Evolutionary conservation across 2,113 vertebrate species (phyloP).

Genomic region (Strix aluco): DNA sequence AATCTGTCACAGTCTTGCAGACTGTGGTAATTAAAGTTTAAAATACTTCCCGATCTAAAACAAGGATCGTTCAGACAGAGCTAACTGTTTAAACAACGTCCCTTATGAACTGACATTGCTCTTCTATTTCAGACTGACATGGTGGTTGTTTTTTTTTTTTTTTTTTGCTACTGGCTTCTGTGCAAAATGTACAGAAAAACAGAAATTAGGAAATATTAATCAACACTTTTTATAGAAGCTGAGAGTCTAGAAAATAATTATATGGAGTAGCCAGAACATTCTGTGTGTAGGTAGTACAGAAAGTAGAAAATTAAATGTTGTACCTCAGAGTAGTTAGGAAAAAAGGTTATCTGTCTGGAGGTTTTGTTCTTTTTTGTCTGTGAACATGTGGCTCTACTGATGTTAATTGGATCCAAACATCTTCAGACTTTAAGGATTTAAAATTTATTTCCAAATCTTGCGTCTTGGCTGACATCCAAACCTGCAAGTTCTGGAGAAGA

Average conservation of each 20-base stretch:
- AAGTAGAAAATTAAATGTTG: not conserved
- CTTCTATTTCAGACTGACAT: conserved; percentile 40
- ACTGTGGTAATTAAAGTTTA: conserved; percentile 75
- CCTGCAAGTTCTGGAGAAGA: not conserved
- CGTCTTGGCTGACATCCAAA: rapidly evolving
- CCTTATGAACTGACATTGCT: conserved; percentile 37
- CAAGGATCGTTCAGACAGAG: conserved; percentile 60
- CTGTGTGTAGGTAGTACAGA: not conserved
- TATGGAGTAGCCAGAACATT: not conserved
- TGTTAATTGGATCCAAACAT: not conserved
- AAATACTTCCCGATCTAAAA: conserved; percentile 64
- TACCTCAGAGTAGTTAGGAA: not conserved
- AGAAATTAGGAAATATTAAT: conserved; percentile 2
- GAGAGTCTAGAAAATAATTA: not conserved
- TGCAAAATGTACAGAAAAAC: not conserved
- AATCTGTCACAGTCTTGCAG: conserved; percentile 70
- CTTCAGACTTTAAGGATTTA: not conserved
- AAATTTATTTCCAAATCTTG: not conserved
- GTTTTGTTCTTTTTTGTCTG: not conserved
- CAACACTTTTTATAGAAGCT: not conserved
- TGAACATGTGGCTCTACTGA: not conserved
- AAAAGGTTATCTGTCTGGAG: not conserved
- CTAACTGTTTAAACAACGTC: conserved; percentile 67
- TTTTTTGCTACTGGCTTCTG: conserved; percentile 13
- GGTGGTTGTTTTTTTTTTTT: not conserved